A percentile compares a stretch with the other conserved stretches of the same genome.
These are phyloP conservation scores for Helicorthomorpha holstii DNA, from an alignment of 1,140 invertebrate species.

Conservation along the genomic window DNA sequence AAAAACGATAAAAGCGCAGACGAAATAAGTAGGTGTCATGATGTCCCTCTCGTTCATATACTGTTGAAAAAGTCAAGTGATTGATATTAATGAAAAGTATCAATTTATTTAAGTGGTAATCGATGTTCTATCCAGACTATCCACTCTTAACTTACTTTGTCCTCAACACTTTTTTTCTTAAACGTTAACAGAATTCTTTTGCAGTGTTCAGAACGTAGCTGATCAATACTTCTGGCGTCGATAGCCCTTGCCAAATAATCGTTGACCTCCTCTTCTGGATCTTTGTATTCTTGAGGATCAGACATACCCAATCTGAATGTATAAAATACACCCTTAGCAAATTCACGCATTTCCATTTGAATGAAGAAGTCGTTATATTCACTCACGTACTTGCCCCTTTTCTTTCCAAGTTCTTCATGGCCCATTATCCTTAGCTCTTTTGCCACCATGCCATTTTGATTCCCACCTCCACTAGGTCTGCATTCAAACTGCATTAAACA, in stretches of 20 bases:
- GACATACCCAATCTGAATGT: conserved; percentile 53
- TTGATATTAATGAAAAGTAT: not conserved
- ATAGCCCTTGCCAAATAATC: conserved; percentile 86
- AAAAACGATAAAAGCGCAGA: conserved; percentile 56
- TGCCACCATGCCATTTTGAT: conserved; percentile 53
- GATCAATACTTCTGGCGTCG: conserved; percentile 81
- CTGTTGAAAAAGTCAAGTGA: conserved; percentile 31
- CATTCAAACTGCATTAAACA: not conserved
- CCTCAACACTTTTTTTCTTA: conserved; percentile 52
- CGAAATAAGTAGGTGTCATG: conserved; percentile 67
- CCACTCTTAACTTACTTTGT: conserved; percentile 46
- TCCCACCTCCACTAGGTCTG: conserved; percentile 9
- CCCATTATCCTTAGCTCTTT: conserved; percentile 78
- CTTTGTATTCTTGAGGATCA: conserved; percentile 24
- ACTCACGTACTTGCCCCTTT: not conserved
- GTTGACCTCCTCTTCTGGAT: conserved; percentile 81
- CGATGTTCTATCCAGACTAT: too few relatives aligned
- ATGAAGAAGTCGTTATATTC: not conserved
- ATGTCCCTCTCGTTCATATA: conserved; percentile 57
- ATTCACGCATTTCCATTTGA: conserved; percentile 10
- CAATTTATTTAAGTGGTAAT: not conserved
- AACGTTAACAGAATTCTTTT: conserved; percentile 63
- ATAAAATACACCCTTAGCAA: too few relatives aligned
- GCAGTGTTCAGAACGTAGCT: conserved; percentile 66
- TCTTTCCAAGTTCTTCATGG: conserved; percentile 47